Percentiles rank a stretch among this genome's conserved stretches.
Conservation (phyloP, 1,140 invertebrate species). For the Nebria ingens region DNA sequence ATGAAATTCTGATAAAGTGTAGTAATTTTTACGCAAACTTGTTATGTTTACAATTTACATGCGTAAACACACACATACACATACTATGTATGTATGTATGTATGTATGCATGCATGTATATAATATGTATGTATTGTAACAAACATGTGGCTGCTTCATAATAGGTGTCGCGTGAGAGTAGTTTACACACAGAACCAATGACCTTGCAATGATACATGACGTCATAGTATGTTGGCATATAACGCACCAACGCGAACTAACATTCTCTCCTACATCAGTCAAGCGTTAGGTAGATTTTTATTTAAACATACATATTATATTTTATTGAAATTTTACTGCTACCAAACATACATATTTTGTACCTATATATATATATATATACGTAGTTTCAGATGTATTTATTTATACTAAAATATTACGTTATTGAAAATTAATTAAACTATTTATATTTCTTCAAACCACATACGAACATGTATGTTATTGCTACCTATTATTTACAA, state of each 20-base stretch:
- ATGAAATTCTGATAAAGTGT: too few species aligned
- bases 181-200: slow-evolving; percentile 6
- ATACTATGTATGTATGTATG: not conserved
- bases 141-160: not conserved
- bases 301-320: not conserved
- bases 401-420: not conserved
- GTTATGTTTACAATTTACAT: not conserved
- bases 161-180: not conserved
- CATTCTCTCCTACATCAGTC: not conserved
- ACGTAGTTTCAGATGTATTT: too few species aligned
- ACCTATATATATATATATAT: too few species aligned
- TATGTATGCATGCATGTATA: slow-evolving; percentile 1
- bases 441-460: not conserved
- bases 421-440: not conserved
- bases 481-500: too few species aligned
- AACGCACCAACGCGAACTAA: not conserved
- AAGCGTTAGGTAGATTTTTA: not conserved
- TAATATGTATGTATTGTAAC: not conserved
- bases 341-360: too few species aligned
- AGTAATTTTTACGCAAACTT: not conserved
- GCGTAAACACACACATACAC: not conserved
- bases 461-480: too few species aligned
- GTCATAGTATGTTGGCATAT: slow-evolving; percentile 6
- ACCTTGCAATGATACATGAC: slow-evolving; percentile 7
- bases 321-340: not conserved